These are phyloP conservation scores for Gadopsis marmoratus DNA, from an alignment of 2,797 vertebrate species.

Conservation along the genomic window DNA sequence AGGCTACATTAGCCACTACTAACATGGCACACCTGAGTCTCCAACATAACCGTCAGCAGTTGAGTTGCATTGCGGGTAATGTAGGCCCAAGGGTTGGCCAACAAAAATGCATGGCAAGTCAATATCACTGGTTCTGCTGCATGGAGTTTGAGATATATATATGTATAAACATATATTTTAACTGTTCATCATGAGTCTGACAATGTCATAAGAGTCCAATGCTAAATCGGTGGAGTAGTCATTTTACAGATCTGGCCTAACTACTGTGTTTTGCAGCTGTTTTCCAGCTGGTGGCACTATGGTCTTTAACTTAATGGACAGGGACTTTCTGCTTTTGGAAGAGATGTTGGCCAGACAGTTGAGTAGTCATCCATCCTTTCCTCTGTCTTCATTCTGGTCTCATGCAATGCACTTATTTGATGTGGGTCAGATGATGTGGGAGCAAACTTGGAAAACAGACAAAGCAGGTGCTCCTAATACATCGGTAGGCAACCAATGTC, in stretches of 20 bases:
- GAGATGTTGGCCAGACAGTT: not conserved
- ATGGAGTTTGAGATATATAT: too few species aligned
- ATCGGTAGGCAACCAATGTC: not conserved
- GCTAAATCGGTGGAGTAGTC: too few species aligned
- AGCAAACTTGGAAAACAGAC: not conserved
- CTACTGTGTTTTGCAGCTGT: not conserved
- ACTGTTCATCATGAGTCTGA: too few species aligned
- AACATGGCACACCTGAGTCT: too few species aligned
- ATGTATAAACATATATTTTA: too few species aligned
- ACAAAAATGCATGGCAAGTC: too few species aligned
- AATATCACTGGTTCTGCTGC: not conserved
- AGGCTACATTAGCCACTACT: too few species aligned
- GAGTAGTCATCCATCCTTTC: slow-evolving; percentile 3
- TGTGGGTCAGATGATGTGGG: slow-evolving; percentile 12
- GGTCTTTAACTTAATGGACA: not conserved
- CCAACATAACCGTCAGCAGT: too few species aligned
- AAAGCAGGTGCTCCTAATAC: not conserved
- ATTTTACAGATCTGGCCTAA: too few species aligned
- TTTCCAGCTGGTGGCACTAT: not conserved
- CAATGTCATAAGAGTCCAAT: too few species aligned
- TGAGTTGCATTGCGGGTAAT: too few species aligned
- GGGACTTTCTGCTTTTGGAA: not conserved
- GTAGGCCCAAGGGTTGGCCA: too few species aligned
- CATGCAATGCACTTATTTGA: slow-evolving; percentile 17
- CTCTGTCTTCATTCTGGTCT: not conserved